Evolutionary conservation across 2,888 invertebrate species (phyloP), one percentile per base, ranked within the genome.

Genomic region (Chymomyza fuscimana): DNA sequence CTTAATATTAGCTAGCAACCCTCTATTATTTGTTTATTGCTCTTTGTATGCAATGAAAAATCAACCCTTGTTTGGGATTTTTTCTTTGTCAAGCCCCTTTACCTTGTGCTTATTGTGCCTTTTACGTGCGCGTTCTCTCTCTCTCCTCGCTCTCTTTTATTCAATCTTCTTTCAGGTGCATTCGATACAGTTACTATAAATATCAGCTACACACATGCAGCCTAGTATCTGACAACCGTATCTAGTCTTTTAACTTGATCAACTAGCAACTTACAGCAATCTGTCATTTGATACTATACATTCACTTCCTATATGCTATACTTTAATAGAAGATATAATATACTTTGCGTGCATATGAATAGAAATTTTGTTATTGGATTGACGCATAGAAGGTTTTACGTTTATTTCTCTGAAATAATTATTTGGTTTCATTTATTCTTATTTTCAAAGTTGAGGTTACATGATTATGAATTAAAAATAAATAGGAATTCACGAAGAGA

Each of bases 291-390:
- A 46, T 62, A 46, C 50, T 62, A 2, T 67, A 67, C 40, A 63
- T 25, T 46, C 56, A 63, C 40, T 65, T 67, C 69, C 61, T 29
- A 50, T 29, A 19, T 29, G 46, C 22, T 29, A 19, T 10, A 6
- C 71, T 69, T 64, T 69, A 63, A 22, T 2, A 22, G 69, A 64
- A 64, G 54, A 69, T 69, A 70, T 59, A 70, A 29, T 60, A 22
- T 66, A 52, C 40, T 72, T 63, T 81, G 58, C n/a, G 65, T 25
- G 25, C 25, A 25, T 25, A 4, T 25, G 25, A 25, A 25, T 25
- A 25, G 25, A 25, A 25, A 25, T 25, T 3, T 25, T 4, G 1
- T 25, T 25, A 25, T 25, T 25, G 25, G 25, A 25, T 25, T 3
- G 25, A 25, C 25, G 3, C 25, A 19, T 19, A 19, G 19, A 19